Conservation (phyloP, 35 echinoderm and acorn worm species). For the Lytechinus variegatus region DNA sequence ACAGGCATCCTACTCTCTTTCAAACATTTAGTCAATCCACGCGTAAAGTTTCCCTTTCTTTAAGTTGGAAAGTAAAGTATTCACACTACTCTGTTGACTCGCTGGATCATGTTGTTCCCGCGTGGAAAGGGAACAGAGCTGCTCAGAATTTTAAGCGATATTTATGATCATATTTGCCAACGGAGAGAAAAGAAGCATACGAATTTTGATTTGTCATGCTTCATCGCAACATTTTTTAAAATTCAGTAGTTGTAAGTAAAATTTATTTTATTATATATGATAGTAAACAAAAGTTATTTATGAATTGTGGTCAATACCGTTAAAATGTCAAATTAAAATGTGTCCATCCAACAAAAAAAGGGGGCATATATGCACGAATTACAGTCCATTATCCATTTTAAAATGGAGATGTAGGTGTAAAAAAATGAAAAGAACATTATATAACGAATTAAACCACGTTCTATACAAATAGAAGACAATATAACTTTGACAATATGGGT, state of each 20-base stretch:
- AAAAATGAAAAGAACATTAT: no score
- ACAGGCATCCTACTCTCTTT: neutral
- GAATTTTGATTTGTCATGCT: neutral
- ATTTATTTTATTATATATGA: no score
- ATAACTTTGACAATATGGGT: no score
- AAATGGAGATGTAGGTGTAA: no score
- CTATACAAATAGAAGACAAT: no score
- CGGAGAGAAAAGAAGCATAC: neutral
- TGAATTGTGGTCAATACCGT: no score
- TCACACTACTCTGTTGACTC: neutral
- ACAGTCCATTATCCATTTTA: no score
- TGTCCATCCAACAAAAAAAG: no score
- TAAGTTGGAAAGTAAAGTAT: neutral
- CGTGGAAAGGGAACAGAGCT: neutral
- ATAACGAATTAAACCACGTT: no score
- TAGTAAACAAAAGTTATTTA: no score
- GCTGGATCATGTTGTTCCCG: neutral
- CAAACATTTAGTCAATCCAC: neutral
- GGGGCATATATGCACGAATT: no score
- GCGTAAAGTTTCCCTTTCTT: conserved; percentile 1
- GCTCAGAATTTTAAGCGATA: conserved; percentile 5
- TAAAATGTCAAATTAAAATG: no score
- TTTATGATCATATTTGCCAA: neutral
- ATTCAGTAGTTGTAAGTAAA: neutral
- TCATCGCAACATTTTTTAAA: neutral